phyloP scores from a whole-genome alignment of 2,888 invertebrate genomes.

The Sericinus montela region DNA sequence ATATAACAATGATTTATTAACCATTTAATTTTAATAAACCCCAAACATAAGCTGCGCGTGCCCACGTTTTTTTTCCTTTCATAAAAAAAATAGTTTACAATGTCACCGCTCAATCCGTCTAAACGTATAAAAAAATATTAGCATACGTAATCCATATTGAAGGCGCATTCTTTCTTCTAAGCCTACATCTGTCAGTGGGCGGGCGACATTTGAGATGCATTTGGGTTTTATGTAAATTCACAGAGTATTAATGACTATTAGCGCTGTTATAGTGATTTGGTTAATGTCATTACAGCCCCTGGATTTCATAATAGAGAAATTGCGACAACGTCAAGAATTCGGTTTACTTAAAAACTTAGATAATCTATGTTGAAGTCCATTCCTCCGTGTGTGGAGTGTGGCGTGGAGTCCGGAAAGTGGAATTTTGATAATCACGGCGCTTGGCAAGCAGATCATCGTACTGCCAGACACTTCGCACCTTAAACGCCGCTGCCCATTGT shows the following conservation, averaged over 20 bases:
- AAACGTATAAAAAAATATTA: slow-evolving; percentile 51
- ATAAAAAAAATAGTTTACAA: slow-evolving; percentile 50
- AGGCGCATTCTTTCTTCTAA: slow-evolving; percentile 31
- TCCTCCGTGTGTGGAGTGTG: no score
- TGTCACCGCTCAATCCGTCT: slow-evolving; percentile 30
- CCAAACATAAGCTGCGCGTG: slow-evolving; percentile 44
- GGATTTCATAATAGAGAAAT: neutral
- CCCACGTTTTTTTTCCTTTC: slow-evolving; percentile 54
- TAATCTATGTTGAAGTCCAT: no score
- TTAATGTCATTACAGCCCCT: slow-evolving; percentile 24
- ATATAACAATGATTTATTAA: slow-evolving; percentile 24
- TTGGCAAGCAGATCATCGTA: no score
- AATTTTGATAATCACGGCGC: no score
- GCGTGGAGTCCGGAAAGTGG: no score
- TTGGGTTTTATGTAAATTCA: slow-evolving; percentile 62
- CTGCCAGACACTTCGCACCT: no score
- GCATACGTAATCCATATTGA: slow-evolving; percentile 59
- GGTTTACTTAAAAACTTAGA: no score
- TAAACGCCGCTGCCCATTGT: no score
- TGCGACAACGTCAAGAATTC: no score
- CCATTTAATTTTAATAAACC: slow-evolving; percentile 13
- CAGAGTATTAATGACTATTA: slow-evolving; percentile 33
- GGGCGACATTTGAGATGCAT: slow-evolving; percentile 45
- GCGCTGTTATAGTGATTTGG: slow-evolving; percentile 33
- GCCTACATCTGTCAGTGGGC: slow-evolving; percentile 64